These are phyloP conservation scores for Apomyelois bistriatella DNA, from an alignment of 2,888 invertebrate genomes.

Conservation along the genomic window DNA sequence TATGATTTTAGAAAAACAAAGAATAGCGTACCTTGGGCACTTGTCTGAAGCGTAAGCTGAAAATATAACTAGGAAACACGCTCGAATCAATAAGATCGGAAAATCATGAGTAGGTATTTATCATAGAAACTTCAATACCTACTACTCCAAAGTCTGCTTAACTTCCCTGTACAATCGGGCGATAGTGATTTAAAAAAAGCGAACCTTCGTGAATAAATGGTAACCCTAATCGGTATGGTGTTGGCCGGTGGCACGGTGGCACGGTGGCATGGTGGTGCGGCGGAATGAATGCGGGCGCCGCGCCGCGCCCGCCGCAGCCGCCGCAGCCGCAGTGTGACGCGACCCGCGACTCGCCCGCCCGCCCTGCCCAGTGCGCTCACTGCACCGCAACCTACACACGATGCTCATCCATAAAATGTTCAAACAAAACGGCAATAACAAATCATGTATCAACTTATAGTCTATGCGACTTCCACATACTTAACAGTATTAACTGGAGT, in stretches of 20 bases:
- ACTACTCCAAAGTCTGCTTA: no score
- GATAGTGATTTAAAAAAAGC: neutral
- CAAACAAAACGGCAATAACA: conserved; percentile 28
- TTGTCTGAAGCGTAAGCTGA: no score
- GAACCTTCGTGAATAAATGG: conserved; percentile 6
- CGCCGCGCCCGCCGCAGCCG: conserved; percentile 35
- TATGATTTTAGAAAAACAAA: no score
- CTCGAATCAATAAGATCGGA: no score
- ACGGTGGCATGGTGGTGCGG: conserved; percentile 23
- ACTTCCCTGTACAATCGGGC: neutral
- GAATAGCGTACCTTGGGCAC: no score
- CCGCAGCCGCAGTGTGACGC: conserved; percentile 70
- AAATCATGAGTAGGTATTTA: no score
- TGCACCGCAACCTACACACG: conserved; percentile 36
- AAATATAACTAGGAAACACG: no score
- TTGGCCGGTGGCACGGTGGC: conserved; percentile 23
- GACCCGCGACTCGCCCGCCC: conserved; percentile 60
- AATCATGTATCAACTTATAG: conserved; percentile 31
- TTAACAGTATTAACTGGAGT: conserved; percentile 23
- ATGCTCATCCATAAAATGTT: conserved; percentile 39
- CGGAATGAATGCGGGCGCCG: conserved; percentile 31
- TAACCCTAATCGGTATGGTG: conserved; percentile 14
- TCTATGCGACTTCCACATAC: conserved; percentile 53
- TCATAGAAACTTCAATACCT: no score
- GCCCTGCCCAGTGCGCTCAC: conserved; percentile 35